Conservation (phyloP, 2,113 vertebrate species). For the Dasypus novemcinctus region DNA sequence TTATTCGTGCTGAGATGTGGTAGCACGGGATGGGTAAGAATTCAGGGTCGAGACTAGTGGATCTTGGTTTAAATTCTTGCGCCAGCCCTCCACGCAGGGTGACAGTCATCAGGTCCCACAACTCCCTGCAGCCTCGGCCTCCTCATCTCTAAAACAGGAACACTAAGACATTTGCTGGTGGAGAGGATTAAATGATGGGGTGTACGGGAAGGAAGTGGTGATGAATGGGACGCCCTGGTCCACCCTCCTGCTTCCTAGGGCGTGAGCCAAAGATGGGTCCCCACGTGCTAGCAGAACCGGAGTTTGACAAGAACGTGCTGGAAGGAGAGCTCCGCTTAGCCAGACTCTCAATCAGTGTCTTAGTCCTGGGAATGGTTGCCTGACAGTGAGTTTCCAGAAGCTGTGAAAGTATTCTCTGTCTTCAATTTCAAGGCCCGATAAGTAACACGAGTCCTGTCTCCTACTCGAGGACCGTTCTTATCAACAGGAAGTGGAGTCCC, state of each 20-base stretch:
- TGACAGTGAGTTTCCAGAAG: neutral
- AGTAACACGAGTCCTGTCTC: neutral
- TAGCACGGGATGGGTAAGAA: rapidly evolving
- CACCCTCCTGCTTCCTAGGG: neutral
- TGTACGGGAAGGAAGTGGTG: rapidly evolving
- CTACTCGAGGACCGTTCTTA: neutral
- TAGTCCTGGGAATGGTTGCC: neutral
- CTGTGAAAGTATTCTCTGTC: rapidly evolving
- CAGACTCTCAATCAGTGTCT: neutral
- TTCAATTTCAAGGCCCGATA: neutral
- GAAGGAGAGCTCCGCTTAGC: neutral
- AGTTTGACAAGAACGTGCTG: neutral
- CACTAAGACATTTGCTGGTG: rapidly evolving
- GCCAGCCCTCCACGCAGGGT: neutral
- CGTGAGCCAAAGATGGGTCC: neutral
- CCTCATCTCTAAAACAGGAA: neutral
- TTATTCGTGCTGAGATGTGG: neutral
- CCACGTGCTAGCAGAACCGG: neutral
- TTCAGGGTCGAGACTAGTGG: neutral
- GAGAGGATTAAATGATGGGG: rapidly evolving
- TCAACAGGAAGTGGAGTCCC: rapidly evolving
- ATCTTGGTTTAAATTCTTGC: neutral
- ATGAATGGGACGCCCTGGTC: rapidly evolving
- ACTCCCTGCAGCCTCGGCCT: neutral
- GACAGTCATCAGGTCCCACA: no score